Evolutionary conservation across 2,113 vertebrate genomes (phyloP).

Genomic region (Epinephelus cyanopodus): DNA sequence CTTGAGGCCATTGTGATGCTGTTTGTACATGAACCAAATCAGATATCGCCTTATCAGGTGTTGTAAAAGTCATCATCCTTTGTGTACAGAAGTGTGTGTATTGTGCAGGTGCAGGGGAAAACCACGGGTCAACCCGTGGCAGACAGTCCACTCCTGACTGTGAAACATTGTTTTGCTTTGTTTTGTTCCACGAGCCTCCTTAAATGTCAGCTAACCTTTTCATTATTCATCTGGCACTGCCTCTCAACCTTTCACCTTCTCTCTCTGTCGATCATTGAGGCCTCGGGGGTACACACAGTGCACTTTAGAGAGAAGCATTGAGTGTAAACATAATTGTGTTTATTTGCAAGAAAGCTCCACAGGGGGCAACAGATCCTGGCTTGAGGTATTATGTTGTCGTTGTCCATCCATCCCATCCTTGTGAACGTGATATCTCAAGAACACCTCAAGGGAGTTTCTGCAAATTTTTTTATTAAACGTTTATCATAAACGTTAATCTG

Average conservation of each 20-base stretch:
- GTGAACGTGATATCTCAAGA: no score
- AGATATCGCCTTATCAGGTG: not conserved
- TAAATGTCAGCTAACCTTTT: constrained; percentile 32
- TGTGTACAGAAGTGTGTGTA: not conserved
- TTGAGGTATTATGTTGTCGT: no score
- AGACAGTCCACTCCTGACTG: not conserved
- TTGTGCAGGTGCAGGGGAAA: not conserved
- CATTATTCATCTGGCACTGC: constrained; percentile 27
- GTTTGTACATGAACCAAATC: not conserved
- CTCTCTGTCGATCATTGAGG: not conserved
- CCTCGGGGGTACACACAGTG: not conserved
- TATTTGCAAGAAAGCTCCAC: no score
- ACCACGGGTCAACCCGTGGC: not conserved
- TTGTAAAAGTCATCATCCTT: not conserved
- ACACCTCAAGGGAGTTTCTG: no score
- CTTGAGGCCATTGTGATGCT: not conserved
- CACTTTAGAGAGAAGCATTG: not conserved
- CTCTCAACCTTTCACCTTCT: not conserved
- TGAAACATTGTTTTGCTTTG: not conserved
- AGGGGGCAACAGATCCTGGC: no score
- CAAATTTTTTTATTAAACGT: no score
- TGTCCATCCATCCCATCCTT: no score
- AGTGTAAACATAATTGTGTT: no score
- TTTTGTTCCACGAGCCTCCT: not conserved
- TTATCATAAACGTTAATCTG: no score